Conservation (phyloP, 2,113 vertebrate species). For the Carassius carassius region DNA sequence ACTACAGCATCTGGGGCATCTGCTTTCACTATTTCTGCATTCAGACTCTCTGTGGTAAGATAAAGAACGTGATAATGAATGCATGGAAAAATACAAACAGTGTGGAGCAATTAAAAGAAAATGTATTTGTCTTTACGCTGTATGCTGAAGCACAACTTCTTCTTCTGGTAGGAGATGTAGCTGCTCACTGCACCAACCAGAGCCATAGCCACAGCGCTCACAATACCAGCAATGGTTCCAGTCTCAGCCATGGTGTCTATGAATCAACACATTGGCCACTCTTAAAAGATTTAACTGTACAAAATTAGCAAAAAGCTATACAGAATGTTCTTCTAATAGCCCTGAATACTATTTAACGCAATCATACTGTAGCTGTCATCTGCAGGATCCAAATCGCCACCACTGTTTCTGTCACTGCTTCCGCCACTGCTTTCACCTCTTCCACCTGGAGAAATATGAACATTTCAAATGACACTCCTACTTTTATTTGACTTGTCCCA, state of each 20-base stretch:
- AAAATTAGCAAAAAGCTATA: background rate
- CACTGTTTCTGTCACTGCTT: background rate
- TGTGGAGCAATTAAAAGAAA: background rate
- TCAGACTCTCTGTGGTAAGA: conserved; percentile 85
- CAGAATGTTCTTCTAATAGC: background rate
- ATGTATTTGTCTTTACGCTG: conserved; percentile 79
- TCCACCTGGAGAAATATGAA: conserved; percentile 45
- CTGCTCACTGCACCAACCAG: conserved; percentile 87
- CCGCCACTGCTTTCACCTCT: conserved; percentile 24
- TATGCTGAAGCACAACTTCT: conserved; percentile 94
- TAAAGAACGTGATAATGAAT: background rate
- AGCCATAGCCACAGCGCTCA: conserved; percentile 86
- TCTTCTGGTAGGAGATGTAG: conserved; percentile 98
- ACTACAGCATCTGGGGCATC: conserved; percentile 88
- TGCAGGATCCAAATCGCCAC: conserved; percentile 6
- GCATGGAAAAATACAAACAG: background rate
- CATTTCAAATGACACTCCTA: background rate
- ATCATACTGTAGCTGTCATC: conserved; percentile 59
- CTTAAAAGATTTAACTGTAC: background rate
- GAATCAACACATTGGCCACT: background rate
- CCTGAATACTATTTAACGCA: background rate
- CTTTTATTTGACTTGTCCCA: background rate
- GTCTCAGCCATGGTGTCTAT: conserved; percentile 74
- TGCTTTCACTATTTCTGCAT: conserved; percentile 84
- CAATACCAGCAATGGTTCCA: conserved; percentile 87